Percentiles rank a stretch among this genome's conserved stretches.
Conservation (phyloP, 2,113 vertebrate genomes). For the Suricata suricatta region DNA sequence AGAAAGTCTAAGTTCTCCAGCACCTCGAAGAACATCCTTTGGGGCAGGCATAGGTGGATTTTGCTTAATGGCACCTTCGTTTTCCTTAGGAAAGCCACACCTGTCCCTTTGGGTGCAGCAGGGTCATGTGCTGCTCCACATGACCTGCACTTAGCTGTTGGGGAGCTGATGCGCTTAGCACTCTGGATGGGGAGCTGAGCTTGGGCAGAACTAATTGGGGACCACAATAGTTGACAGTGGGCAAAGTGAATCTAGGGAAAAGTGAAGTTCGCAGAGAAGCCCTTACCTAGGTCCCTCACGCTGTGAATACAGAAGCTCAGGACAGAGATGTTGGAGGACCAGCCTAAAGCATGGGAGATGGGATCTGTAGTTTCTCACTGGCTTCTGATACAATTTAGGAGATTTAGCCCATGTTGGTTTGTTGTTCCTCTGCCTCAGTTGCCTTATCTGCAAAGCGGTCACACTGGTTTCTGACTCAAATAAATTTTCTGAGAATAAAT, state of each 20-base stretch:
- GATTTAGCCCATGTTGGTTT: background rate
- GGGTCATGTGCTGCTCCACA: background rate
- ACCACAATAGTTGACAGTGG: background rate
- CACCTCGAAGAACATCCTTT: background rate
- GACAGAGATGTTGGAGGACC: background rate
- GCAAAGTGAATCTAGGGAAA: background rate
- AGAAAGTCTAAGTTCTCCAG: background rate
- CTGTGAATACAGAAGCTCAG: background rate
- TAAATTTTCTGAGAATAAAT: constrained; percentile 57
- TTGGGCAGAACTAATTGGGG: background rate
- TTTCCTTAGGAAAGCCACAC: background rate
- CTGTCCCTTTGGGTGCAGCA: background rate
- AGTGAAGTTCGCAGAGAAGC: background rate
- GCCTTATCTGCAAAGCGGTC: constrained; percentile 59
- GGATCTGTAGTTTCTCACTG: background rate
- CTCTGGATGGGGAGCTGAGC: background rate
- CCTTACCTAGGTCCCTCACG: background rate
- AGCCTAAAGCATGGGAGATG: background rate
- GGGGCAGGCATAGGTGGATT: background rate
- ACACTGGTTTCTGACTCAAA: constrained; percentile 60
- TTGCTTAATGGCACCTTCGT: background rate
- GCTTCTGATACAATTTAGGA: background rate
- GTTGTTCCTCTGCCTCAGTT: constrained; percentile 38
- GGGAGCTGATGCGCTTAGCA: background rate
- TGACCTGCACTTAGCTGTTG: background rate